Evolutionary conservation across 1,140 invertebrate species (phyloP), one percentile per base, ranked within the genome.

Genomic region (Argopecten irradians): DNA sequence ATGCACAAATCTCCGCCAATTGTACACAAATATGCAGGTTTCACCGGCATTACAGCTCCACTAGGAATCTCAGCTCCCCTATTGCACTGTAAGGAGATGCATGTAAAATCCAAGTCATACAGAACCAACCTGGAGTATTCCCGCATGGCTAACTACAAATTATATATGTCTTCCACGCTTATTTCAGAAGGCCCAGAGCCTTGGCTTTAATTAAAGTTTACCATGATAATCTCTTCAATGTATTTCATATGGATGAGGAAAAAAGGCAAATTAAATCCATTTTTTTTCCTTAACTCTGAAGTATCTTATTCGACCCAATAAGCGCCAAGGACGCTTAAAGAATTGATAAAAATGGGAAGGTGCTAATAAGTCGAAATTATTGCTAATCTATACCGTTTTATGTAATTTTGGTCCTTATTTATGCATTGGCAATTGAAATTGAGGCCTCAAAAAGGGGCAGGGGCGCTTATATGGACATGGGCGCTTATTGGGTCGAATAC

Each of bases 61-160:
- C n/a, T n/a, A 5, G n/a, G 55, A 71, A 71, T 71, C 28, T 28
- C 55, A 71, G 28, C 28, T 71, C 55, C 55, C 28, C 19, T 28
- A 71, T 28, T 71, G n/a, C 55, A 71, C 55, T 11, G 19, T n/a
- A 71, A 71, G 22, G n/a, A 71, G 55, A 71, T n/a, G 22, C 55
- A 71, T n/a, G 55, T n/a, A n/a, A 28, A 71, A 28, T n/a, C 55
- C 55, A 71, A 71, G 28, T 71, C 55, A 3, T 71, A 71, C 28
- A 28, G 22, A 71, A 71, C 55, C n/a, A n/a, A 71, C 22, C n/a
- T 28, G 55, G 28, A 71, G 55, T n/a, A 71, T 71, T 71, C 55
- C 55, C 55, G 55, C 55, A 71, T 71, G 55, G 55, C 28, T 71
- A 71, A 71, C 55, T 71, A 71, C 55, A 71, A 71, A 71, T 71